phyloP scores from a whole-genome alignment of 2,888 invertebrate species.

The Tetranychus piercei region DNA sequence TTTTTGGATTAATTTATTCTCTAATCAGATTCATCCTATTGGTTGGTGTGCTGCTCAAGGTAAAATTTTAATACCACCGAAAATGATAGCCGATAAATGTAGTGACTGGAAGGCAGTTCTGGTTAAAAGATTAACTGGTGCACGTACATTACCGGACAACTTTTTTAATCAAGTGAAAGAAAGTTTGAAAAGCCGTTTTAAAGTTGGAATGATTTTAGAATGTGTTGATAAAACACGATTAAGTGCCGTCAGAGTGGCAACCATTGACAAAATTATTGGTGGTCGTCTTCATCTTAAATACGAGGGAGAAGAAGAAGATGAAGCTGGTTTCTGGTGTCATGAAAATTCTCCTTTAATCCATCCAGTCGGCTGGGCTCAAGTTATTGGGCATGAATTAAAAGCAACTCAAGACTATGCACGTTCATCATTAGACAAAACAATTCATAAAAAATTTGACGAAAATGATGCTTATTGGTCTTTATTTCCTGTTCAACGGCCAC shows the following conservation, averaged over 20 bases:
- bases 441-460: conserved; percentile 48
- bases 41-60: conserved; percentile 94
- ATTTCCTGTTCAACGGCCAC: conserved; percentile 36
- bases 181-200: conserved; percentile 32
- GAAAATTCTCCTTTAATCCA: conserved; percentile 84
- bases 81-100: conserved; percentile 74
- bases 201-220: conserved; percentile 57
- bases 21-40: conserved; percentile 74
- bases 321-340: conserved; percentile 77
- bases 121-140: conserved; percentile 73
- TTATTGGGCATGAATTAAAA: conserved; percentile 68
- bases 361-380: conserved; percentile 86
- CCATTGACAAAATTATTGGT: conserved; percentile 71
- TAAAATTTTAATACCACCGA: conserved; percentile 82
- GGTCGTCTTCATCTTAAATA: conserved; percentile 77
- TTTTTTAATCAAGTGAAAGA: conserved; percentile 45
- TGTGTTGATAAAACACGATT: conserved; percentile 90
- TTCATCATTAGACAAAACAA: conserved; percentile 32
- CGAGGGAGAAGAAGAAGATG: conserved; percentile 43
- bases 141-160: conserved; percentile 79
- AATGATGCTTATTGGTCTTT: conserved; percentile 63
- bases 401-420: conserved; percentile 46
- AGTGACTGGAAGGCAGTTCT: conserved; percentile 90
- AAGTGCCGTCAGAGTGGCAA: conserved; percentile 68
- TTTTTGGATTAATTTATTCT: conserved; percentile 90